Conservation (phyloP, 2,113 vertebrate genomes). For the Serranochromis macrocephalus region DNA sequence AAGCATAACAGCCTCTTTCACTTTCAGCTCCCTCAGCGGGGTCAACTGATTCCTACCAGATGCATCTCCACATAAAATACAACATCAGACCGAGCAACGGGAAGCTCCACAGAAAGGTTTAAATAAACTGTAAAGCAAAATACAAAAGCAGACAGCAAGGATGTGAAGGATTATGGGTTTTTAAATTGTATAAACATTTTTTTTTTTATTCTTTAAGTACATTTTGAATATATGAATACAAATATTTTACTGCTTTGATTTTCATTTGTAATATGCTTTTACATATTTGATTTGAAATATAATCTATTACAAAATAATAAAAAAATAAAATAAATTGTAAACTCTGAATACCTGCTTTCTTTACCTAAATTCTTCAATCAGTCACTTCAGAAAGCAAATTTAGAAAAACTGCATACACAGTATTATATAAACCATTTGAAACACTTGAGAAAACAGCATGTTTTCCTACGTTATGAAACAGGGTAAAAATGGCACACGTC, state of each 20-base stretch:
- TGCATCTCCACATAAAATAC: constrained; percentile 52
- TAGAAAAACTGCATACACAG: not conserved
- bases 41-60: constrained; percentile 54
- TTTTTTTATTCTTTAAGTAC: not conserved
- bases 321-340: not conserved
- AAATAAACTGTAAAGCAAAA: not conserved
- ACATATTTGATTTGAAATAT: not conserved
- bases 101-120: not conserved
- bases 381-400: not conserved
- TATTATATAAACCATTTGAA: not conserved
- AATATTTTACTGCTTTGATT: not conserved
- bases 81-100: not conserved
- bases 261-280: not conserved
- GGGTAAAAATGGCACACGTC: constrained; percentile 35
- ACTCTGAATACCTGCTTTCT: not conserved
- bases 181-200: not conserved
- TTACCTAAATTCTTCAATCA: not conserved
- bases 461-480: constrained; percentile 9
- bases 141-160: not conserved
- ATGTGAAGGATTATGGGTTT: not conserved
- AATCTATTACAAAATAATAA: not conserved
- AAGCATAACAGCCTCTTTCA: constrained; percentile 58
- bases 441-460: not conserved
- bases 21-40: constrained; percentile 47
- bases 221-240: not conserved